phyloP scores from a whole-genome alignment of 2,888 invertebrate species.

The Drosophila melanocephala region DNA sequence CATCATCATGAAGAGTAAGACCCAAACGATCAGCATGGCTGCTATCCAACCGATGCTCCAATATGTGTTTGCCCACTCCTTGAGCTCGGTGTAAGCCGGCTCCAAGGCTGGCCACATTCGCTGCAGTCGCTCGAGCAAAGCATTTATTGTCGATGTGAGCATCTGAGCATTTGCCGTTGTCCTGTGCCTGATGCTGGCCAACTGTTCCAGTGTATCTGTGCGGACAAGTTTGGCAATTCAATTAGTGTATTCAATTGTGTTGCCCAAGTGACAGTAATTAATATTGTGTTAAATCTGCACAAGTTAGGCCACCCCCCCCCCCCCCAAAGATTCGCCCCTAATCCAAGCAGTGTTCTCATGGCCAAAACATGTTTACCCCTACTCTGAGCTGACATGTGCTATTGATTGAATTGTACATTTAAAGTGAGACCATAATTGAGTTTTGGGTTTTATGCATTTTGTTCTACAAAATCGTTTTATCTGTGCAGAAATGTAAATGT shows the following conservation, averaged over 20 bases:
- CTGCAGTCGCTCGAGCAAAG: conserved; percentile 81
- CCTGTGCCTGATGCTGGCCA: conserved; percentile 84
- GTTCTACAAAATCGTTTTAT: conserved; percentile 4
- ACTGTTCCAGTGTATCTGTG: conserved; percentile 84
- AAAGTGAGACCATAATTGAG: conserved; percentile 61
- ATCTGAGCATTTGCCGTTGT: conserved; percentile 84
- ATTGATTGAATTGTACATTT: conserved; percentile 71
- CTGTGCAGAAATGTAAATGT: conserved; percentile 7
- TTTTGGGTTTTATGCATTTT: conserved; percentile 26
- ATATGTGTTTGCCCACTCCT: conserved; percentile 81
- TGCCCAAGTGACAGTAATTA: conserved; percentile 66
- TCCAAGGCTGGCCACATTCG: conserved; percentile 82
- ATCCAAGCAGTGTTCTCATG: not conserved
- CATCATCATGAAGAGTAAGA: conserved; percentile 83
- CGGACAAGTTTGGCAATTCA: conserved; percentile 55
- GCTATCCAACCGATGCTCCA: conserved; percentile 84
- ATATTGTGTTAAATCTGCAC: conserved; percentile 59
- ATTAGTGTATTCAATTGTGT: conserved; percentile 47
- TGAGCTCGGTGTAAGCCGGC: conserved; percentile 81
- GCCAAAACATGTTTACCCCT: conserved; percentile 3
- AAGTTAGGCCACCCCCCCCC: conserved; percentile 1
- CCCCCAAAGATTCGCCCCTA: not conserved
- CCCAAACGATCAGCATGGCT: conserved; percentile 83
- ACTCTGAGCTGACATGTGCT: conserved; percentile 22
- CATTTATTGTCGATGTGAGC: conserved; percentile 83